Conservation (phyloP, 2,113 vertebrate species). For the Smithornis capensis region DNA sequence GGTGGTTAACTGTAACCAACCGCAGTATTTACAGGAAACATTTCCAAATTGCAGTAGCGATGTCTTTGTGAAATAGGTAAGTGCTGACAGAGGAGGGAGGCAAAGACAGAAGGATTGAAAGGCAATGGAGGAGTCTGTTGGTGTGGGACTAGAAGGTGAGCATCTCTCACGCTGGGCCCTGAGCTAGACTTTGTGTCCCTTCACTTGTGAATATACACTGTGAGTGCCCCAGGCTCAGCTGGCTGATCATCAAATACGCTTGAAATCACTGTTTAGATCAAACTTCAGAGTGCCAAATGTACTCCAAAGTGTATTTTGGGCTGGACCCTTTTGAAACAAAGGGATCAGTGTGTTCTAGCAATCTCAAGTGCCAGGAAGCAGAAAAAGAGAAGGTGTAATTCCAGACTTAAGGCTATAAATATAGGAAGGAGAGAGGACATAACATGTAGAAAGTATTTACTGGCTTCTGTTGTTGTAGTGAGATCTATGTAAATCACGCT, state of each 20-base stretch:
- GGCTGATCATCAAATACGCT: neutral
- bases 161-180: fast-evolving
- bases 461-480: neutral
- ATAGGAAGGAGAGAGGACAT: neutral
- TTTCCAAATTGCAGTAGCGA: neutral
- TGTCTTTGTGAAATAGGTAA: neutral
- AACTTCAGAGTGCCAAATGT: neutral
- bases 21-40: neutral
- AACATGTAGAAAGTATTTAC: neutral
- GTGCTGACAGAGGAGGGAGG: neutral
- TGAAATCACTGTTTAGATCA: neutral
- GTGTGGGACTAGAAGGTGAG: neutral
- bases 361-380: neutral
- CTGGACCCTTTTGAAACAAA: neutral
- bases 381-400: neutral
- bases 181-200: neutral
- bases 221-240: neutral
- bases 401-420: neutral
- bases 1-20: constrained; percentile 43
- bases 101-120: neutral
- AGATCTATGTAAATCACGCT: neutral
- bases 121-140: neutral
- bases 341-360: neutral
- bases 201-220: fast-evolving
- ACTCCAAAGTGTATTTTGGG: neutral